Evolutionary conservation across 2,797 vertebrate genomes (phyloP).

Genomic region (Notolabrus celidotus): DNA sequence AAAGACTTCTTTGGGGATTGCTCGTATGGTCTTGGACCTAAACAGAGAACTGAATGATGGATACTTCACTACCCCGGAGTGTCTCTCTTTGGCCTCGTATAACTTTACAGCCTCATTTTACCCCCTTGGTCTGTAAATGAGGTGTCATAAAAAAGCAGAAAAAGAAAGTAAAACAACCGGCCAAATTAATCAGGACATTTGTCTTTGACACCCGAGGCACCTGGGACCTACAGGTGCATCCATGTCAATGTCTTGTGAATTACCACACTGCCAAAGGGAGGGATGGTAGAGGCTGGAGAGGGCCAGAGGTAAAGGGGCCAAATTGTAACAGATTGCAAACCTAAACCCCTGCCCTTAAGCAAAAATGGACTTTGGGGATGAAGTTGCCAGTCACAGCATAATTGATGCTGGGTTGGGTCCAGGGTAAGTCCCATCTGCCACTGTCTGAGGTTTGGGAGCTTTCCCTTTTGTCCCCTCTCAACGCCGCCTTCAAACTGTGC

Average conservation of each 20-base stretch:
- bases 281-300: constrained; percentile 17
- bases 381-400: constrained; percentile 76
- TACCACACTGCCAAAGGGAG: constrained; percentile 47
- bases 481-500: constrained; percentile 62
- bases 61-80: constrained; percentile 50
- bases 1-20: constrained; percentile 62
- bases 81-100: constrained; percentile 68
- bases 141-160: constrained; percentile 60
- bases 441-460: constrained; percentile 56
- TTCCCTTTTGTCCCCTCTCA: constrained; percentile 61
- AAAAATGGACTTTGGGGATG: constrained; percentile 64
- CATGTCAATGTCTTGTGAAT: constrained; percentile 60
- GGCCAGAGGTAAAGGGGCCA: constrained; percentile 67
- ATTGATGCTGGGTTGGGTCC: constrained; percentile 63
- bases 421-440: constrained; percentile 77
- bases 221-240: constrained; percentile 55
- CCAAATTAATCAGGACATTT: constrained; percentile 63
- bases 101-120: constrained; percentile 71
- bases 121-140: constrained; percentile 68
- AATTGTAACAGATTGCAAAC: constrained; percentile 78
- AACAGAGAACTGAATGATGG: constrained; percentile 71
- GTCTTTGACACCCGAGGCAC: constrained; percentile 44
- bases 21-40: constrained; percentile 52
- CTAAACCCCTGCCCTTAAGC: constrained; percentile 63
- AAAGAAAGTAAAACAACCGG: constrained; percentile 24